Evolutionary conservation across 1,140 invertebrate genomes (phyloP), one percentile per base, ranked within the genome.

Genomic region (Bombus confusus): DNA sequence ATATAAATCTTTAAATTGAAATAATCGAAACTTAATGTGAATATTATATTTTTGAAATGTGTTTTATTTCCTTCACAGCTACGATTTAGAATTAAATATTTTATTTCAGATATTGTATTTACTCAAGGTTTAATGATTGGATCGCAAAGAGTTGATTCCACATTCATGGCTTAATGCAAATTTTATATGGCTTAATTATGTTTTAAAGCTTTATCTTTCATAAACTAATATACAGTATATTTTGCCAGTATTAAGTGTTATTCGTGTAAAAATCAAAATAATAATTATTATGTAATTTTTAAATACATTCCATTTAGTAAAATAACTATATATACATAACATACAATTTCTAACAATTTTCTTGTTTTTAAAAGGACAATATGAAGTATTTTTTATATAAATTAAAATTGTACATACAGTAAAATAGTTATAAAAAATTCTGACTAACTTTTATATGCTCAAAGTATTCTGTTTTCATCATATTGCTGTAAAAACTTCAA

Each of bases 331-430:
- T 52, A 84, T 37, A 79, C 18, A 25, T n/a, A 47, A 41, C 15
- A 52, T 80, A 73, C n/a, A 79, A 79, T 62, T 59, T 62, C 9
- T 52, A 52, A 85, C 41, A 31, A 25, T 85, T 22, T 80, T 79
- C 39, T 85, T 31, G 9, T 52, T 79, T 73, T 85, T 72, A 59
- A 71, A 52, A 72, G 34, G 18, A 62, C n/a, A n/a, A 79, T 71
- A 78, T 82, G 31, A 68, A 62, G 76, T 90, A 83, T 88, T 89
- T 76, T 86, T 86, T 79, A 82, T 76, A 83, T 86, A 73, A 84
- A 88, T 80, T 76, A 39, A n/a, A 37, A 52, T 78, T 85, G 84
- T 80, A 73, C 13, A n/a, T 64, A 68, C 18, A 68, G 83, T 47
- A 15, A 31, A 52, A 52, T 78, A 76, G 77, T 69, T 86, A 74